Percentiles rank a stretch among this genome's conserved stretches.
Evolutionary conservation across 2,113 vertebrate species (phyloP).

Genomic region (Hyla sarda): DNA sequence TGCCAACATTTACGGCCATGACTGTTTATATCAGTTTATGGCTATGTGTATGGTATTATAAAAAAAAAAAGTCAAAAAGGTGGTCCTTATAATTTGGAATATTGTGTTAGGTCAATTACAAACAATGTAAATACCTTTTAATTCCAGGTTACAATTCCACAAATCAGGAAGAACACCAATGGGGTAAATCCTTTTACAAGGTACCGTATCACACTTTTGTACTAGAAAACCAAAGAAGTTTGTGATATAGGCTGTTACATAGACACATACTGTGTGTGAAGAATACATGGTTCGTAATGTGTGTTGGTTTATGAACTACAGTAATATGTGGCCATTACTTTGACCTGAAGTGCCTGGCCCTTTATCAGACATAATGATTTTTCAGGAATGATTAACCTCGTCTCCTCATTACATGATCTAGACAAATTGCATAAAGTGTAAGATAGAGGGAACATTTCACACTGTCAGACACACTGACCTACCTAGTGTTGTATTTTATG

Average conservation of each 20-base stretch:
- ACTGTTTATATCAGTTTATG: no score
- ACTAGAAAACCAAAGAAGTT: not conserved
- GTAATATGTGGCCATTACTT: not conserved
- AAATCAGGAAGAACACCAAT: no score
- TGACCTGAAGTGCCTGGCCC: not conserved
- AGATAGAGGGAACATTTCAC: not conserved
- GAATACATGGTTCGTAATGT: not conserved
- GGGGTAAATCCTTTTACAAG: no score
- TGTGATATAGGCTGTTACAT: not conserved
- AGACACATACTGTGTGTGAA: not conserved
- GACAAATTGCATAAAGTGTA: not conserved
- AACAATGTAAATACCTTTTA: no score
- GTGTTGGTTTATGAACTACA: not conserved
- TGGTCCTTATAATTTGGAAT: no score
- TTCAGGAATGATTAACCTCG: slow-evolving; percentile 32
- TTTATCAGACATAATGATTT: slow-evolving; percentile 28
- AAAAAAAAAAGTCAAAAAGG: no score
- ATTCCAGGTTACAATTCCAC: no score
- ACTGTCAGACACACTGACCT: slow-evolving; percentile 21
- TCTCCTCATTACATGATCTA: not conserved
- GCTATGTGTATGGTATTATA: no score
- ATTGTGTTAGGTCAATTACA: no score
- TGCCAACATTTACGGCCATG: no score
- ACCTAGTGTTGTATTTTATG: not conserved
- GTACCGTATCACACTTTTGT: no score